phyloP scores from a whole-genome alignment of 2,888 invertebrate species.

The Apodemia duryi region DNA sequence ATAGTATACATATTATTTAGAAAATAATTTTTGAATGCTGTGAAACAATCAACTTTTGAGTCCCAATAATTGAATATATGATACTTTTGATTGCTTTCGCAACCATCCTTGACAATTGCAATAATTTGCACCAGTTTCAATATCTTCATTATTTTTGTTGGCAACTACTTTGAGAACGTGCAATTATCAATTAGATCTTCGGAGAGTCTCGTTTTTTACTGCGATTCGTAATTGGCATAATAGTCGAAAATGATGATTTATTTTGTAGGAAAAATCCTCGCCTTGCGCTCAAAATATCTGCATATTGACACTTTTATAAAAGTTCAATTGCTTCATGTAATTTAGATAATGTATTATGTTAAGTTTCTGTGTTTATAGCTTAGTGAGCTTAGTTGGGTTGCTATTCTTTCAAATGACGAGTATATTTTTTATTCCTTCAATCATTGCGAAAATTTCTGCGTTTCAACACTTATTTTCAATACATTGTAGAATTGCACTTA shows the following conservation, averaged over 20 bases:
- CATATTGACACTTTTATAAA: neutral
- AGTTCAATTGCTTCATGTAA: neutral
- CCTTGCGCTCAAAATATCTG: neutral
- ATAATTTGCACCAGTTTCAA: neutral
- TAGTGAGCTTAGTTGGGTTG: slow-evolving; percentile 1
- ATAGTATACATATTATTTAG: neutral
- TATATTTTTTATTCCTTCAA: neutral
- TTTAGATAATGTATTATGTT: slow-evolving; percentile 2
- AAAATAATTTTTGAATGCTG: too few species aligned
- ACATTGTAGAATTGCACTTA: neutral
- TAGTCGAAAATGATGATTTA: neutral
- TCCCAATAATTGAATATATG: neutral
- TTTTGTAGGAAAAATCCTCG: neutral
- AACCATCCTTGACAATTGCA: neutral
- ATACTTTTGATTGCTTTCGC: neutral
- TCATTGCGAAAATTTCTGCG: neutral
- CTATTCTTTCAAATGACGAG: neutral
- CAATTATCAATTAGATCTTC: neutral
- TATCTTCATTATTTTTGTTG: neutral
- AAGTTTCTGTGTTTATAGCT: neutral
- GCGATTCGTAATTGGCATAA: neutral
- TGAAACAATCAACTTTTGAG: neutral
- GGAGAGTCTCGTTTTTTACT: neutral
- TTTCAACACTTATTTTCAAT: neutral
- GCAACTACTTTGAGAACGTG: neutral